A percentile compares a stretch with the other conserved stretches of the same genome.
Conservation (phyloP, 2,888 invertebrate species). For the Scaptomyza polygonia region DNA sequence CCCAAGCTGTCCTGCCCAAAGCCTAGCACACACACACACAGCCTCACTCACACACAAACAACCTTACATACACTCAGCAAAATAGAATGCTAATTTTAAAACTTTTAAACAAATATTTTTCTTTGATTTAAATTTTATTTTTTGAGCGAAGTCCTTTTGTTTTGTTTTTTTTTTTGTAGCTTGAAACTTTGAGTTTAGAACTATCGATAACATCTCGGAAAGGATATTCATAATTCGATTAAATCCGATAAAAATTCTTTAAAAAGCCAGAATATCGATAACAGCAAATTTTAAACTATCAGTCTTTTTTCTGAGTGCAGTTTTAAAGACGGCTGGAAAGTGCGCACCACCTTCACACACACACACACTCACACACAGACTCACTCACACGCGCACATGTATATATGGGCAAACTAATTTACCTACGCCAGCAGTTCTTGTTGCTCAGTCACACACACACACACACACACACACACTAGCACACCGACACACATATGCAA, state of each 20-base stretch:
- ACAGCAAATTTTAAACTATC: background rate
- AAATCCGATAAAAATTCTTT: background rate
- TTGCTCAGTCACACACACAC: slow-evolving; percentile 45
- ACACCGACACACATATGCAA: slow-evolving; percentile 64
- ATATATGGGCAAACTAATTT: slow-evolving; percentile 64
- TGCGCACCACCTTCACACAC: slow-evolving; percentile 60
- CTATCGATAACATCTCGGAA: background rate
- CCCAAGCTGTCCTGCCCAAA: slow-evolving; percentile 50
- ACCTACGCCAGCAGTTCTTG: slow-evolving; percentile 76
- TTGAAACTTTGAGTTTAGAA: too few species aligned
- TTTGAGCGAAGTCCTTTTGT: too few species aligned
- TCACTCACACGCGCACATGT: slow-evolving; percentile 19
- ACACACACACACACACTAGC: slow-evolving; percentile 19
- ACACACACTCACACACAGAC: slow-evolving; percentile 24
- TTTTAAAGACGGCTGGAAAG: slow-evolving; percentile 58
- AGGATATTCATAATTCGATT: too few species aligned
- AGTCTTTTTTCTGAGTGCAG: slow-evolving; percentile 20
- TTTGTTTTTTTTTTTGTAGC: too few species aligned
- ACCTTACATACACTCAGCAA: slow-evolving; percentile 13
- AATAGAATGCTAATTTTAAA: background rate
- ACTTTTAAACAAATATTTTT: too few species aligned
- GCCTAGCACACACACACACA: slow-evolving; percentile 5
- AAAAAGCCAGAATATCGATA: background rate
- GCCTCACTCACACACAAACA: slow-evolving; percentile 7
- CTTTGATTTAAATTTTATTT: too few species aligned